phyloP scores from a whole-genome alignment of 2,113 vertebrate genomes.

The Prunella himalayana region DNA sequence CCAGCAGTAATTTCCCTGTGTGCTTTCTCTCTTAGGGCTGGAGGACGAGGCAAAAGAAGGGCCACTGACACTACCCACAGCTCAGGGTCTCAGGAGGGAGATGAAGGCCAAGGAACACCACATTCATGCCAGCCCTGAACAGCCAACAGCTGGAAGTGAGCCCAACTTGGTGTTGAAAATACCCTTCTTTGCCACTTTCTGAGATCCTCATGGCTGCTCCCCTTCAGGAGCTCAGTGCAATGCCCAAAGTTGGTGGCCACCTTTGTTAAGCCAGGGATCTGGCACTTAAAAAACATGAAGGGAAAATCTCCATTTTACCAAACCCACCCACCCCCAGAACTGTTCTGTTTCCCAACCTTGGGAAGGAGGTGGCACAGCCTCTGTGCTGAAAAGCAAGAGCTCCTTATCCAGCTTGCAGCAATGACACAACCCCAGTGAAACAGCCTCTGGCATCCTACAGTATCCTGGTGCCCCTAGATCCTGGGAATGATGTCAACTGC shows the following conservation, averaged over 20 bases:
- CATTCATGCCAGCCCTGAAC: neutral
- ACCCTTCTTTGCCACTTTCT: neutral
- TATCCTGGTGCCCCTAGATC: neutral
- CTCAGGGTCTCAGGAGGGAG: neutral
- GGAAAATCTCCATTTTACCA: neutral
- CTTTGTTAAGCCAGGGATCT: neutral
- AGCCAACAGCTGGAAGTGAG: neutral
- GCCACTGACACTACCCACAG: neutral
- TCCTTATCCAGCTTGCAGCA: neutral
- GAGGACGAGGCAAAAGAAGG: neutral
- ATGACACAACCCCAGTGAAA: rapidly evolving
- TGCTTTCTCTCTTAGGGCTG: neutral
- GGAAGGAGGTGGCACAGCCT: neutral
- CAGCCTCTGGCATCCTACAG: neutral
- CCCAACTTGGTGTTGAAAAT: rapidly evolving
- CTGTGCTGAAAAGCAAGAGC: rapidly evolving
- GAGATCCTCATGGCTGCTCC: rapidly evolving
- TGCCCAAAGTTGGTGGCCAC: neutral
- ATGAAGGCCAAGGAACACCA: rapidly evolving
- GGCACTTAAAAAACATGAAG: rapidly evolving
- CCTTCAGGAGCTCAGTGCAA: neutral
- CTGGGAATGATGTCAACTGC: rapidly evolving
- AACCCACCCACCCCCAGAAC: neutral
- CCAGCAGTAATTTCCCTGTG: neutral
- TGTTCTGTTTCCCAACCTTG: neutral